phyloP scores from a whole-genome alignment of 92 coral and sea anemone species.

The Zoanthus gigantus region DNA sequence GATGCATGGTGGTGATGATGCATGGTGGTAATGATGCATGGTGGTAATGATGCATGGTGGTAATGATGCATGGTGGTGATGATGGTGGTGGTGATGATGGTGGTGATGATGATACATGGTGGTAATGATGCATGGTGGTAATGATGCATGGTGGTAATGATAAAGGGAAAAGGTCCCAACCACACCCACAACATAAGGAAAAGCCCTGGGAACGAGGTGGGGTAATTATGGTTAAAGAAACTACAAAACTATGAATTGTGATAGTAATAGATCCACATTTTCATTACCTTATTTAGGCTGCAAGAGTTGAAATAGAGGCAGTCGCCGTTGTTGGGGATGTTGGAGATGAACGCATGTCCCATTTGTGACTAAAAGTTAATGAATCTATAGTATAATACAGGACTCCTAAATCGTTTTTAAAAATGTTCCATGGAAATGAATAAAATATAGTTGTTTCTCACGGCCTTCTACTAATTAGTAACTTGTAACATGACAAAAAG shows the following conservation, averaged over 20 bases:
- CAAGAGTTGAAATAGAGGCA: conserved; percentile 94
- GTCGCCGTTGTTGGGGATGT: conserved; percentile 92
- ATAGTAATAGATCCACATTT: neutral
- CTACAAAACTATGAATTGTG: neutral
- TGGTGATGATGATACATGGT: neutral
- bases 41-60: neutral
- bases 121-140: too few relatives aligned
- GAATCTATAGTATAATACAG: neutral
- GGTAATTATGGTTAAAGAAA: too few relatives aligned
- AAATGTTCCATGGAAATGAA: too few relatives aligned
- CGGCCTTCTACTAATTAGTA: too few relatives aligned
- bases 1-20: neutral
- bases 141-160: neutral
- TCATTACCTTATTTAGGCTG: conserved; percentile 61
- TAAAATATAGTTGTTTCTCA: too few relatives aligned
- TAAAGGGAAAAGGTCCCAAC: too few relatives aligned
- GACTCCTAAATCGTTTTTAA: neutral
- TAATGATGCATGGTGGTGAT: neutral
- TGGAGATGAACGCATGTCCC: conserved; percentile 62
- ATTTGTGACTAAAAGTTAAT: neutral
- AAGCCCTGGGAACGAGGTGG: too few relatives aligned
- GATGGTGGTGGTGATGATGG: neutral
- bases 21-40: neutral
- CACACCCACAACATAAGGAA: too few relatives aligned
- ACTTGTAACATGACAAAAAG: too few relatives aligned